These are phyloP conservation scores for Scylla paramamosain DNA, from an alignment of 1,140 invertebrate species.

Conservation along the genomic window DNA sequence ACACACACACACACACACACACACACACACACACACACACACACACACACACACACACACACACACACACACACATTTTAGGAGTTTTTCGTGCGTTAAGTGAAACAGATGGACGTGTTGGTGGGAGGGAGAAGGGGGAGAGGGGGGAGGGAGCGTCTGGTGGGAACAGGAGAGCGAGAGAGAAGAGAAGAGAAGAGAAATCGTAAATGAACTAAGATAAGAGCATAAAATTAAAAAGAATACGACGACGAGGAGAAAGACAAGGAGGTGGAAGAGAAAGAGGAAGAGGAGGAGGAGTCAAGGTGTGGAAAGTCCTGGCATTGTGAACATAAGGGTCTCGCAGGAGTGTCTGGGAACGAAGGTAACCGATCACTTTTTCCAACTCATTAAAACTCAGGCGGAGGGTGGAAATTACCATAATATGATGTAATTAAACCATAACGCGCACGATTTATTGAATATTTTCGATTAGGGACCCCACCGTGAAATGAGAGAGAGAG, in stretches of 20 bases:
- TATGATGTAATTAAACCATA: constrained; percentile 52
- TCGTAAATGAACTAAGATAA: no score
- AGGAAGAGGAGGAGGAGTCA: not conserved
- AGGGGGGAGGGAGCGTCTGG: not conserved
- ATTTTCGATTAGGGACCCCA: constrained; percentile 32
- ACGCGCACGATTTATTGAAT: constrained; percentile 32
- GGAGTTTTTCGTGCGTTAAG: not conserved
- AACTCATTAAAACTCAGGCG: constrained; percentile 40
- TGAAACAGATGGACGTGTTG: not conserved
- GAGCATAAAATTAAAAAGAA: no score
- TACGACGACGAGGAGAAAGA: not conserved
- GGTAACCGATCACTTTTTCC: constrained; percentile 23
- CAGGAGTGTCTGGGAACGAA: not conserved
- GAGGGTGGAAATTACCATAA: constrained; percentile 28
- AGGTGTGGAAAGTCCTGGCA: constrained; percentile 4
- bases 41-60: constrained; percentile 43
- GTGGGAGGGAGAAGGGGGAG: not conserved
- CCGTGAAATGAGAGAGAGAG: constrained; percentile 3
- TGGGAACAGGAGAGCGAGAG: not conserved
- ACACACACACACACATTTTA: not conserved
- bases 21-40: constrained; percentile 42
- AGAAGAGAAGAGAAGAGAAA: not conserved
- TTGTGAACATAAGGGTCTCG: not conserved
- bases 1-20: constrained; percentile 31
- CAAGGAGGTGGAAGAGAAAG: not conserved